Percentiles rank a stretch among this genome's conserved stretches.
Evolutionary conservation across 2,888 invertebrate genomes (phyloP).

Genomic region (Rhingia rostrata): DNA sequence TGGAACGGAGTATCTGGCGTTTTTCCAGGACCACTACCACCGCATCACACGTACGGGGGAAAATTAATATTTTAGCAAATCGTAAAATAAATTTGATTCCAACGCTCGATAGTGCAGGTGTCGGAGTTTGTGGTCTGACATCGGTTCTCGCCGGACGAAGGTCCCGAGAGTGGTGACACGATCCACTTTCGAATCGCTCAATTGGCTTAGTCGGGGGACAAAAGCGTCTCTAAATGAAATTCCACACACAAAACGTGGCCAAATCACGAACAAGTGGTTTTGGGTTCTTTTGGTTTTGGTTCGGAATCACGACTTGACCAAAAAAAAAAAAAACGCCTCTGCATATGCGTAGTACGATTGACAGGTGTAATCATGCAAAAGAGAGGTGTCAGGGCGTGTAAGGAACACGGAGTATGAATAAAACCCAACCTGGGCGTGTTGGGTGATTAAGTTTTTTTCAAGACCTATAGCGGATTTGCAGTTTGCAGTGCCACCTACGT

Average conservation of each 20-base stretch:
- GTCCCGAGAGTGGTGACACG: constrained; percentile 69
- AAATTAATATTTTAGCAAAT: constrained; percentile 74
- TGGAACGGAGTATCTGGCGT: constrained; percentile 48
- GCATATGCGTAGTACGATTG: constrained; percentile 69
- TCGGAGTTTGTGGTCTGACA: constrained; percentile 28
- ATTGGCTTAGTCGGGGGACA: constrained; percentile 27
- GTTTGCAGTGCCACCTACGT: constrained; percentile 69
- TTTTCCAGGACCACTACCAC: constrained; percentile 47
- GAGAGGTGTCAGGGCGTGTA: constrained; percentile 40
- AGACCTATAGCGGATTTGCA: constrained; percentile 63
- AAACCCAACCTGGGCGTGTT: constrained; percentile 59
- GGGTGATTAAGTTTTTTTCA: constrained; percentile 67
- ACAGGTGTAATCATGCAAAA: constrained; percentile 71
- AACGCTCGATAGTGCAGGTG: constrained; percentile 68
- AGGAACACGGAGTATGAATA: not conserved
- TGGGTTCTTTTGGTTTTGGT: not conserved
- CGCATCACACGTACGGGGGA: constrained; percentile 17
- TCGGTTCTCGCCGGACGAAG: constrained; percentile 27
- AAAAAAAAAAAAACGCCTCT: constrained; percentile 70
- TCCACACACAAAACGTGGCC: constrained; percentile 16
- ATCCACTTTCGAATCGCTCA: constrained; percentile 73
- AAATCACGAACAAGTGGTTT: constrained; percentile 33
- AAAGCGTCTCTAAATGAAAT: constrained; percentile 31
- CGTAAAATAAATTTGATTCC: constrained; percentile 74
- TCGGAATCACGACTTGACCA: constrained; percentile 24